Percentiles rank a stretch among this genome's conserved stretches.
Conservation (phyloP, 2,113 vertebrate species). For the Puffinus mauretanicus region DNA sequence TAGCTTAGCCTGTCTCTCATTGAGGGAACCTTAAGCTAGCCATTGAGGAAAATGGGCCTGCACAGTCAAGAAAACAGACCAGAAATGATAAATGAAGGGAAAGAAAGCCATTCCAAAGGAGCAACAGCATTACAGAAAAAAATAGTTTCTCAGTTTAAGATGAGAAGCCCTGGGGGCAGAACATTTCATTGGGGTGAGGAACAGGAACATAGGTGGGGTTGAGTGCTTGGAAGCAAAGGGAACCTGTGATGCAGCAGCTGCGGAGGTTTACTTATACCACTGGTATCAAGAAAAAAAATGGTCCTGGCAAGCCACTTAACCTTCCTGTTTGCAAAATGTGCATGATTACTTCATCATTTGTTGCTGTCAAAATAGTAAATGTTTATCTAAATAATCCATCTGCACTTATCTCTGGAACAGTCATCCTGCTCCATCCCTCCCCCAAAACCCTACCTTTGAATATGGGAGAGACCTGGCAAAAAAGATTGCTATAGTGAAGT, state of each 20-base stretch:
- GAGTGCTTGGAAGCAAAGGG: neutral
- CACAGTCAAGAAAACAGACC: neutral
- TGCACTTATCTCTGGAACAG: neutral
- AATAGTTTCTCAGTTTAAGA: neutral
- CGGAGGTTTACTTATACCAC: neutral
- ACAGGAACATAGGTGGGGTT: fast-evolving
- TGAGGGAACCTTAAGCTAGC: neutral
- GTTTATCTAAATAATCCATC: neutral
- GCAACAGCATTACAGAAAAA: neutral
- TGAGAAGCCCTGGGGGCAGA: neutral
- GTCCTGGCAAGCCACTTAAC: neutral
- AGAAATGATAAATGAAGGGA: neutral
- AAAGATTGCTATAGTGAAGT: neutral
- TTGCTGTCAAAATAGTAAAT: neutral
- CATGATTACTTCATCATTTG: neutral
- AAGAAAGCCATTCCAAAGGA: neutral
- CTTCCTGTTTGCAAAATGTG: neutral
- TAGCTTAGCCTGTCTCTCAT: neutral
- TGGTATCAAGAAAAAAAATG: neutral
- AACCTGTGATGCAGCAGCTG: neutral
- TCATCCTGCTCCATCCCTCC: neutral
- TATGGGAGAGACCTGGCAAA: neutral
- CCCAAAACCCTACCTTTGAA: neutral
- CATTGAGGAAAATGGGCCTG: neutral
- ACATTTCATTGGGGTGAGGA: neutral